A percentile compares a stretch with the other conserved stretches of the same genome.
These are phyloP conservation scores for Axis porcinus DNA, from an alignment of 2,113 vertebrate genomes.

Conservation along the genomic window DNA sequence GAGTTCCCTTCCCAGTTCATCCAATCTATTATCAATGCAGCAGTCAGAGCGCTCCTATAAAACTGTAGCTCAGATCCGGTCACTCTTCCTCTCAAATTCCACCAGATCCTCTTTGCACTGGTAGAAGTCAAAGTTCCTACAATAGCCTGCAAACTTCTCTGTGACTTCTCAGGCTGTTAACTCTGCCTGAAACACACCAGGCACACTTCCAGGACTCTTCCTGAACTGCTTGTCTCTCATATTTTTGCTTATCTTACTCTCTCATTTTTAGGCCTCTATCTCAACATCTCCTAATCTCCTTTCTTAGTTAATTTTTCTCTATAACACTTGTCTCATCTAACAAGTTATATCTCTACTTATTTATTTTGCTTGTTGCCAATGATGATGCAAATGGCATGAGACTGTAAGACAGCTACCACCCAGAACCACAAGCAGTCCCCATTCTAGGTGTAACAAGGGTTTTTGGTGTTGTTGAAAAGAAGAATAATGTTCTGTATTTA, in stretches of 20 bases:
- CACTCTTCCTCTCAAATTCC: background rate
- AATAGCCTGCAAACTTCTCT: background rate
- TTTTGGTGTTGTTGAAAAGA: background rate
- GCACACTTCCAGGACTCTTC: background rate
- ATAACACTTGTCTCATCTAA: background rate
- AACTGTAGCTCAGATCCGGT: background rate
- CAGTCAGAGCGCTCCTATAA: background rate
- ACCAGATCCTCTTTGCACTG: background rate
- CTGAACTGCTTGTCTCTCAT: background rate
- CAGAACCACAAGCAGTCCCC: background rate
- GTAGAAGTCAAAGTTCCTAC: background rate
- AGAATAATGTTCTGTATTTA: background rate
- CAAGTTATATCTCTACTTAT: background rate
- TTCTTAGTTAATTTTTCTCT: background rate
- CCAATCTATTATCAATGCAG: background rate
- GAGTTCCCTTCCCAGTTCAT: fast-evolving
- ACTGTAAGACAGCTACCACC: background rate
- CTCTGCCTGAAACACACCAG: background rate
- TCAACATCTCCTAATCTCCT: background rate
- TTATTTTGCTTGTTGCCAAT: background rate
- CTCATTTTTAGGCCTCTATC: background rate
- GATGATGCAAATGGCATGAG: too few relatives aligned
- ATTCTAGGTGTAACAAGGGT: background rate
- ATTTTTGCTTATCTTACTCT: background rate
- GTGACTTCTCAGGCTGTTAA: background rate